Evolutionary conservation across 2,888 invertebrate genomes (phyloP).

Genomic region (Arrhopalites spinosus): DNA sequence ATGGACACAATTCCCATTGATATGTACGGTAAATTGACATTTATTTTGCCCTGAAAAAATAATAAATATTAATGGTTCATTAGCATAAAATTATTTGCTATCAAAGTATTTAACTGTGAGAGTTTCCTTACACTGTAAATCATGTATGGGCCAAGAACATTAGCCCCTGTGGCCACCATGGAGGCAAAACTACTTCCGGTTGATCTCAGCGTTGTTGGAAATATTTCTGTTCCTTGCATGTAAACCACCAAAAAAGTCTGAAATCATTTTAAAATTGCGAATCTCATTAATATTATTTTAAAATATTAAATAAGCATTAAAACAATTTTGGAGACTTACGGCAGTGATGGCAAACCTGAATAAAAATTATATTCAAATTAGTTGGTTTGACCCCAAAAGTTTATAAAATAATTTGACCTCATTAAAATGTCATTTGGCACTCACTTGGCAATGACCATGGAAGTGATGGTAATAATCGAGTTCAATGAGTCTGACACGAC

Average conservation of each 20-base stretch:
- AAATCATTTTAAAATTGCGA: too few relatives aligned
- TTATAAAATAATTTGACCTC: neutral
- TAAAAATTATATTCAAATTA: neutral
- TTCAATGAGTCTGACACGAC: neutral
- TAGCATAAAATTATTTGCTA: neutral
- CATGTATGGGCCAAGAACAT: slow-evolving; percentile 66
- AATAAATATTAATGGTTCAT: neutral
- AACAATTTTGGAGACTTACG: too few relatives aligned
- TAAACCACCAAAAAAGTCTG: slow-evolving; percentile 60
- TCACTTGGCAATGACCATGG: slow-evolving; percentile 39
- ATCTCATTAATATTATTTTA: too few relatives aligned
- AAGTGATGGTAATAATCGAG: slow-evolving; percentile 15
- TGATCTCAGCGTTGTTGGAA: slow-evolving; percentile 70
- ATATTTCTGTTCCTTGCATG: slow-evolving; percentile 69
- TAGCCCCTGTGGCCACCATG: slow-evolving; percentile 64
- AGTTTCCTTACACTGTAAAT: slow-evolving; percentile 63
- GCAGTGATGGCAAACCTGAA: slow-evolving; percentile 58
- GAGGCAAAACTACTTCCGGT: slow-evolving; percentile 68
- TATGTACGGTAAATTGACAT: slow-evolving; percentile 44
- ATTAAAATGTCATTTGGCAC: slow-evolving; percentile 2
- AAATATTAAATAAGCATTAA: too few relatives aligned
- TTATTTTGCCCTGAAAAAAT: slow-evolving; percentile 41
- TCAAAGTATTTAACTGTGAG: neutral
- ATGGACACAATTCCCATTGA: slow-evolving; percentile 35
- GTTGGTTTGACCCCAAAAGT: neutral